phyloP scores from a whole-genome alignment of 1,140 invertebrate genomes.

The Melanaphis sacchari region DNA sequence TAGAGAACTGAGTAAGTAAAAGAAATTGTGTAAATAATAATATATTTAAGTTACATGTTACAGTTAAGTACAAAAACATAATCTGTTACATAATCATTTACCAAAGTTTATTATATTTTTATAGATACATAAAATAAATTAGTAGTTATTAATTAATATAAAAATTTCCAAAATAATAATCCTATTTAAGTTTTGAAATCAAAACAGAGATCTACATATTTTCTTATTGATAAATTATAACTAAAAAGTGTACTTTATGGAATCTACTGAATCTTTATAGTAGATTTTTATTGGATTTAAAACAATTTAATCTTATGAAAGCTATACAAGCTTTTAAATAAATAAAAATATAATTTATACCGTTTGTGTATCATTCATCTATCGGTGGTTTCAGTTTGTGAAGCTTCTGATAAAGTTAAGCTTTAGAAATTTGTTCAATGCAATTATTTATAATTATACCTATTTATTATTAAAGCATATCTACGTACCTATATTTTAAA shows the following conservation, averaged over 20 bases:
- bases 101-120: too few relatives aligned
- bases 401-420: not conserved
- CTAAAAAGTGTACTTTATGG: not conserved
- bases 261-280: not conserved
- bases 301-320: not conserved
- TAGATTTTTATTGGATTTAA: not conserved
- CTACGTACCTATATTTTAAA: not conserved
- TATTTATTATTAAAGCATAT: not conserved
- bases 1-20: too few relatives aligned
- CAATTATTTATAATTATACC: constrained; percentile 1
- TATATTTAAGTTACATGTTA: too few relatives aligned
- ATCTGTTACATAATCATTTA: too few relatives aligned
- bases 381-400: not conserved
- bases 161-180: not conserved
- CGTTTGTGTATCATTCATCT: not conserved
- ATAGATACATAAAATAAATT: not conserved
- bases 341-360: not conserved
- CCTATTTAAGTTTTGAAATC: not conserved
- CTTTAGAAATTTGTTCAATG: not conserved
- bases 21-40: too few relatives aligned
- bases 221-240: not conserved
- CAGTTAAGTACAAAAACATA: too few relatives aligned
- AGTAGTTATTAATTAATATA: not conserved
- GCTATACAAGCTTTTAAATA: not conserved
- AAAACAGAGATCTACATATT: not conserved